Evolutionary conservation across 1,140 invertebrate genomes (phyloP).

Genomic region (Gerris buenoi): DNA sequence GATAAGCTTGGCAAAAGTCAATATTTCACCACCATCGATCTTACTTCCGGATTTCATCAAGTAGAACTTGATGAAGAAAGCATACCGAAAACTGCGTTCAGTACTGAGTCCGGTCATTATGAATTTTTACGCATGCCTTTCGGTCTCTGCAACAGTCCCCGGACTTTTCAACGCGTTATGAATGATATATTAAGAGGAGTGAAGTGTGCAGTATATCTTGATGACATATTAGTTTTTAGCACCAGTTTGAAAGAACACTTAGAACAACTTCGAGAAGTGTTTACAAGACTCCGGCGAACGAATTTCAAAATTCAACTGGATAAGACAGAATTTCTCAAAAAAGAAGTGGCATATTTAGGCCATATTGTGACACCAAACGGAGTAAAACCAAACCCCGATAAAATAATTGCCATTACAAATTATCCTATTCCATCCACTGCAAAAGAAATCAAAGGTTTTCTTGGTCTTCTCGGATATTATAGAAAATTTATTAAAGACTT

Average conservation of each 20-base stretch:
- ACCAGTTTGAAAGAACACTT: conserved; percentile 25
- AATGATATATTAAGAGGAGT: conserved; percentile 24
- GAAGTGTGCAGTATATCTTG: conserved; percentile 29
- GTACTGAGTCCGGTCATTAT: conserved; percentile 14
- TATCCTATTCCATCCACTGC: conserved; percentile 26
- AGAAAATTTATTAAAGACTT: too few species aligned
- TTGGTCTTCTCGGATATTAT: too few species aligned
- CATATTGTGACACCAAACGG: conserved; percentile 30
- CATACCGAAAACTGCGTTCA: conserved; percentile 19
- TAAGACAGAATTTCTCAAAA: conserved; percentile 31
- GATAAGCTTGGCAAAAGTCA: background rate
- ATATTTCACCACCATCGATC: conserved; percentile 21
- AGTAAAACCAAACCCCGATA: conserved; percentile 30
- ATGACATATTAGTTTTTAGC: conserved; percentile 30
- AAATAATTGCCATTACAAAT: conserved; percentile 29
- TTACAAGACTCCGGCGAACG: conserved; percentile 26
- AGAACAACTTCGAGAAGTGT: conserved; percentile 25
- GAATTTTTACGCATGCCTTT: conserved; percentile 20
- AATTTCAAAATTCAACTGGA: conserved; percentile 32
- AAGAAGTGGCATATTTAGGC: conserved; percentile 32
- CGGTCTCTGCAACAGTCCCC: conserved; percentile 13
- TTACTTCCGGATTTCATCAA: conserved; percentile 26
- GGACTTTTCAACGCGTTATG: conserved; percentile 22
- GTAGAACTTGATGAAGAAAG: conserved; percentile 16
- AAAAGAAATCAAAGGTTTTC: conserved; percentile 26